Percentiles rank a stretch among this genome's conserved stretches.
Conservation (phyloP, 2,797 vertebrate genomes). For the Anabas testudineus region DNA sequence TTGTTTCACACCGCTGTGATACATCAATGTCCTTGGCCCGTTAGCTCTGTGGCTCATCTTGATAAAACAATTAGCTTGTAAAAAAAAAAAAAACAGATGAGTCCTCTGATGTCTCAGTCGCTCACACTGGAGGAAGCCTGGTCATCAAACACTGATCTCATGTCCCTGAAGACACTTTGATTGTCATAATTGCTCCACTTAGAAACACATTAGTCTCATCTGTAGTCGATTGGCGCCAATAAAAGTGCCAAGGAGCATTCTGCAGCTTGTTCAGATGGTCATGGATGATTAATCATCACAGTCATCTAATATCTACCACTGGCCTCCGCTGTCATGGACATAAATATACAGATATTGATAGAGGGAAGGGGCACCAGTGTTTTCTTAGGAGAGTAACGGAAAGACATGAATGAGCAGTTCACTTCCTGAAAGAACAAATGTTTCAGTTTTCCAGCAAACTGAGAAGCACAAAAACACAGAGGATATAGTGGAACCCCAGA, state of each 20-base stretch:
- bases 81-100: constrained; percentile 50
- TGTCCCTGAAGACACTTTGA: constrained; percentile 70
- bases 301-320: constrained; percentile 70
- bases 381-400: constrained; percentile 58
- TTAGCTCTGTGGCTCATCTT: constrained; percentile 53
- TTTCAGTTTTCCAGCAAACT: constrained; percentile 63
- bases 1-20: constrained; percentile 41
- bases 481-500: constrained; percentile 63
- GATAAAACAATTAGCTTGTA: constrained; percentile 72
- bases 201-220: constrained; percentile 76
- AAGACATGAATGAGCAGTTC: constrained; percentile 35
- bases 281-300: constrained; percentile 59
- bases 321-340: constrained; percentile 48
- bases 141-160: constrained; percentile 64
- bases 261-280: constrained; percentile 58
- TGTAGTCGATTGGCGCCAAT: constrained; percentile 66
- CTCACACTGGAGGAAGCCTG: constrained; percentile 43
- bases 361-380: constrained; percentile 48
- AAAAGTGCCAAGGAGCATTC: constrained; percentile 70
- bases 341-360: constrained; percentile 69
- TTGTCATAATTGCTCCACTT: constrained; percentile 78
- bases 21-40: constrained; percentile 45
- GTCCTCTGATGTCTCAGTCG: constrained; percentile 34
- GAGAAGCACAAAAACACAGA: constrained; percentile 53
- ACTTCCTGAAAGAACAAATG: constrained; percentile 52